Conservation (phyloP, 2,888 invertebrate species). For the Chydorus sphaericus region DNA sequence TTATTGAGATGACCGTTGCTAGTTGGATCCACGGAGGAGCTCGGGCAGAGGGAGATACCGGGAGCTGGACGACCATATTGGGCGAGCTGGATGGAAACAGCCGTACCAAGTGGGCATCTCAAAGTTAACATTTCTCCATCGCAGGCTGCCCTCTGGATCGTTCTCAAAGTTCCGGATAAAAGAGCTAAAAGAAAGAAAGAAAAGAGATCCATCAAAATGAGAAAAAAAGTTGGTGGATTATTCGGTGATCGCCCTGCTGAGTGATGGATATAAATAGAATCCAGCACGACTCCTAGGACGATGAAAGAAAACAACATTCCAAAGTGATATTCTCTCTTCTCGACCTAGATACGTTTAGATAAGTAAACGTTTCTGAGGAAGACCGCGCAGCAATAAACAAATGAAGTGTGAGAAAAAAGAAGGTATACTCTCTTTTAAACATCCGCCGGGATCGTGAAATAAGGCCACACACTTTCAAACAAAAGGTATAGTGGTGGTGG, state of each 20-base stretch:
- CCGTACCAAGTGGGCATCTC: conserved; percentile 78
- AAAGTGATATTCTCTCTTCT: too few relatives aligned
- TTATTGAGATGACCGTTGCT: background rate
- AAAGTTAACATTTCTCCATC: conserved; percentile 76
- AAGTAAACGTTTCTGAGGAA: too few relatives aligned
- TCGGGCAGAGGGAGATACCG: conserved; percentile 37
- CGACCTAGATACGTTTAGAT: too few relatives aligned
- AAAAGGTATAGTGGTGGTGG: too few relatives aligned
- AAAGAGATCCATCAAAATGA: conserved; percentile 49
- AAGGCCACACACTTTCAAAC: too few relatives aligned
- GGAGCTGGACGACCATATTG: conserved; percentile 62
- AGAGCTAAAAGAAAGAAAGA: conserved; percentile 46
- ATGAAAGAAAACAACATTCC: too few relatives aligned
- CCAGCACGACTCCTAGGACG: background rate
- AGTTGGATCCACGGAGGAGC: conserved; percentile 21
- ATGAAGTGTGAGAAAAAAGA: too few relatives aligned
- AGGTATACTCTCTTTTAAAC: too few relatives aligned
- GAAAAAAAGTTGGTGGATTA: conserved; percentile 1
- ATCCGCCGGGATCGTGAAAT: too few relatives aligned
- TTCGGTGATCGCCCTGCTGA: too few relatives aligned
- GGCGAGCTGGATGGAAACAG: conserved; percentile 80
- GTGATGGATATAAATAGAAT: background rate
- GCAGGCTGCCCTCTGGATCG: conserved; percentile 81
- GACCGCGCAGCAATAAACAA: too few relatives aligned
- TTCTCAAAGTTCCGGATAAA: conserved; percentile 75